phyloP scores from a whole-genome alignment of 2,113 vertebrate genomes.

The Notothenia rossii region DNA sequence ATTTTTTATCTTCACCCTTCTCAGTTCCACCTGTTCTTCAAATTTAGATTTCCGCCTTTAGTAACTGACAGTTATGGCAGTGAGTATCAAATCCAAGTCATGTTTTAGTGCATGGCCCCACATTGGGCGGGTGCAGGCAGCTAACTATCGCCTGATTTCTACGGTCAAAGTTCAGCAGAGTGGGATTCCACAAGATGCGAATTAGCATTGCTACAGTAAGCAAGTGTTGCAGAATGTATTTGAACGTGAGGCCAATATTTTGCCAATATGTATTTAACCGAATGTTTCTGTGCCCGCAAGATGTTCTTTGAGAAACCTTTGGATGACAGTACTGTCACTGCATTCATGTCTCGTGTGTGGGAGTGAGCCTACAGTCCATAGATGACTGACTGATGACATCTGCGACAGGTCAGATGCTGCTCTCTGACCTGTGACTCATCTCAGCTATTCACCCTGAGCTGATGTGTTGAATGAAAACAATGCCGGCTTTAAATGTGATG shows the following conservation, averaged over 20 bases:
- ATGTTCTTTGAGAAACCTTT: not conserved
- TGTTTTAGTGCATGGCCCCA: too few species aligned
- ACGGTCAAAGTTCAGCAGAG: too few species aligned
- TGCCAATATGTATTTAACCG: too few species aligned
- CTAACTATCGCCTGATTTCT: too few species aligned
- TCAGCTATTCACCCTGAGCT: slow-evolving; percentile 1
- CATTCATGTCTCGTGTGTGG: slow-evolving; percentile 2
- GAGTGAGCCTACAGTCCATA: slow-evolving; percentile 10
- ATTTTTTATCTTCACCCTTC: not conserved
- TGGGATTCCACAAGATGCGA: too few species aligned
- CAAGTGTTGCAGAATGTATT: too few species aligned
- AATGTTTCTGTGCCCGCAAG: not conserved
- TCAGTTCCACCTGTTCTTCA: not conserved
- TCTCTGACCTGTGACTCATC: slow-evolving; percentile 54
- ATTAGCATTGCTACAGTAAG: too few species aligned
- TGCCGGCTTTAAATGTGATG: slow-evolving; percentile 18
- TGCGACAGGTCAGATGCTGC: slow-evolving; percentile 30
- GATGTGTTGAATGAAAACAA: slow-evolving; percentile 13
- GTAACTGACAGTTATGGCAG: not conserved
- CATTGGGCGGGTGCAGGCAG: too few species aligned
- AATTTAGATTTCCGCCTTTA: not conserved
- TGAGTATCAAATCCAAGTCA: not conserved
- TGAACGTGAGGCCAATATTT: too few species aligned
- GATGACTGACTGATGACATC: slow-evolving; percentile 40
- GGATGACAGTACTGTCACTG: not conserved